phyloP scores from a whole-genome alignment of 2,113 vertebrate species.

The Antennarius striatus region DNA sequence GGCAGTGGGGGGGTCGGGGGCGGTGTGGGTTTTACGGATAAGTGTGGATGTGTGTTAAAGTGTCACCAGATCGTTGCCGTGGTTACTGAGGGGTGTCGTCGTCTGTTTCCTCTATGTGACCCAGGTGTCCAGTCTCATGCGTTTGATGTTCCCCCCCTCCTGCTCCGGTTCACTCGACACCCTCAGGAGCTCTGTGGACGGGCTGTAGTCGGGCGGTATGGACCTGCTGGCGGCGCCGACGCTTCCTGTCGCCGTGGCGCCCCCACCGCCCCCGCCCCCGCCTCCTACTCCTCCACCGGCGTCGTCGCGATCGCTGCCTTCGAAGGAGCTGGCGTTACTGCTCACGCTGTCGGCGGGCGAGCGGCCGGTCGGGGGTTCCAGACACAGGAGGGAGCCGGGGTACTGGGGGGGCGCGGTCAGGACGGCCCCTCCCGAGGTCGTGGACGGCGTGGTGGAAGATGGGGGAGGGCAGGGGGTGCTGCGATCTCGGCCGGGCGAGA shows the following conservation, averaged over 20 bases:
- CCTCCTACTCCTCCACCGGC: constrained; percentile 51
- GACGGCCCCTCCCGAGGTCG: constrained; percentile 65
- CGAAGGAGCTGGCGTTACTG: constrained; percentile 93
- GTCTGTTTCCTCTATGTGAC: constrained; percentile 83
- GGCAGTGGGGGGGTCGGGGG: constrained; percentile 47
- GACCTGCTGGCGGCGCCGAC: constrained; percentile 73
- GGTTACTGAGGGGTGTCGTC: background rate
- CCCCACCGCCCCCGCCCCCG: constrained; percentile 68
- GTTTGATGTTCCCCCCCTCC: constrained; percentile 88
- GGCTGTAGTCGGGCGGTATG: constrained; percentile 82
- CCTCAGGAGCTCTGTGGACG: constrained; percentile 84
- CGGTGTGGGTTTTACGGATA: constrained; percentile 32
- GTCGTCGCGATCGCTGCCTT: constrained; percentile 91
- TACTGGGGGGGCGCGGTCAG: constrained; percentile 77
- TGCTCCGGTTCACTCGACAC: constrained; percentile 83
- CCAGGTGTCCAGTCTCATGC: constrained; percentile 94
- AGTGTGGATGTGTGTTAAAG: constrained; percentile 45
- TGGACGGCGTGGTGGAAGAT: constrained; percentile 59
- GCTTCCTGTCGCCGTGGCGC: constrained; percentile 70
- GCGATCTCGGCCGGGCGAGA: constrained; percentile 91
- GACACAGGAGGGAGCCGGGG: constrained; percentile 81
- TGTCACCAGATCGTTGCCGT: constrained; percentile 50
- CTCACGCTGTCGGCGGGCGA: constrained; percentile 92
- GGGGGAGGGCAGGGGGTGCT: constrained; percentile 85
- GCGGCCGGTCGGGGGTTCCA: constrained; percentile 87